Percentiles rank a stretch among this genome's conserved stretches.
Conservation (phyloP, 2,113 vertebrate species). For the Cavia porcellus region DNA sequence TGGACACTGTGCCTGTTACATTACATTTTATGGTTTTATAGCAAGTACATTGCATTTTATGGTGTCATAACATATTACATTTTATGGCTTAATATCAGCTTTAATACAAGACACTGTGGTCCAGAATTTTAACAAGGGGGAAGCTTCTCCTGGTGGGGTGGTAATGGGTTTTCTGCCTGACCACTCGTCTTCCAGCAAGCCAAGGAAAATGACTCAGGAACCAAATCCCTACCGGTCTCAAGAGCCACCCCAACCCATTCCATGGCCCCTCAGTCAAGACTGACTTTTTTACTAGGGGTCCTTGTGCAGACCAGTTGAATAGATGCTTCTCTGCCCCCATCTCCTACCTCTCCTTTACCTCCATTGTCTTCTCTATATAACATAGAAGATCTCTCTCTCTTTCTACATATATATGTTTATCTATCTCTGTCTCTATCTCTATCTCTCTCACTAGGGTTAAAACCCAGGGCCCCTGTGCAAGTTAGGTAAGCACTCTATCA, state of each 20-base stretch:
- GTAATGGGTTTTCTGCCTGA: constrained; percentile 44
- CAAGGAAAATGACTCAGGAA: not conserved
- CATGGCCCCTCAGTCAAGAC: not conserved
- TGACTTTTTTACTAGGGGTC: not conserved
- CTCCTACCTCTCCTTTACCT: not conserved
- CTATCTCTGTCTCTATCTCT: not conserved
- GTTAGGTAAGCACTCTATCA: not conserved
- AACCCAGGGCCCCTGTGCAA: not conserved
- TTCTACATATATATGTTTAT: not conserved
- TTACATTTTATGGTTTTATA: constrained; percentile 80
- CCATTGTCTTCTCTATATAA: not conserved
- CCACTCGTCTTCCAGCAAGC: not conserved
- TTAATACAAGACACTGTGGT: not conserved
- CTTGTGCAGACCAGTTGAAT: not conserved
- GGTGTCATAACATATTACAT: constrained; percentile 81
- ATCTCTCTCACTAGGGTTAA: not conserved
- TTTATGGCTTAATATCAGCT: constrained; percentile 81
- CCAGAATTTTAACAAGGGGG: constrained; percentile 83
- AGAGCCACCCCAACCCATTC: accelerated
- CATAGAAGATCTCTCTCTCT: not conserved
- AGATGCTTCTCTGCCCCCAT: no score
- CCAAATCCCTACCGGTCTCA: accelerated
- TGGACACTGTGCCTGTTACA: constrained; percentile 68
- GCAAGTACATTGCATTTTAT: constrained; percentile 77
- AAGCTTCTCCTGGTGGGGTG: constrained; percentile 43